phyloP scores from a whole-genome alignment of 2,113 vertebrate genomes.

The Mormyrus lacerda region DNA sequence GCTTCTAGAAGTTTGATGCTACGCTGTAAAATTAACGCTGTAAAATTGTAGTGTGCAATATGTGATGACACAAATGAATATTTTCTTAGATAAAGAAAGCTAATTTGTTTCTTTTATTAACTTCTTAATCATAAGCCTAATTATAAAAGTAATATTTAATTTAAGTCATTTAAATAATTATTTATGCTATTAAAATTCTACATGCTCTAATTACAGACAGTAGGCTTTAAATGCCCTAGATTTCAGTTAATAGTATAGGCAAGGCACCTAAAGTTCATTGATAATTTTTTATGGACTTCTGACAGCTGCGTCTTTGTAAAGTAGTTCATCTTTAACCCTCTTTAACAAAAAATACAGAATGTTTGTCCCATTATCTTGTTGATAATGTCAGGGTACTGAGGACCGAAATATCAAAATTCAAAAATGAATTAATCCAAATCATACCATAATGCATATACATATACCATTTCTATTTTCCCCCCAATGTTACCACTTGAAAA shows the following conservation, averaged over 20 bases:
- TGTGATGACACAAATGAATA: constrained; percentile 9
- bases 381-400: neutral
- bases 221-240: constrained; percentile 52
- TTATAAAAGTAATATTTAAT: constrained; percentile 62
- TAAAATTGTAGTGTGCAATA: neutral
- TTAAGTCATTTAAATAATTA: constrained; percentile 52
- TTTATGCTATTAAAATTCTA: constrained; percentile 33
- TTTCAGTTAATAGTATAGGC: constrained; percentile 51
- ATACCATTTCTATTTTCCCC: neutral
- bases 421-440: neutral
- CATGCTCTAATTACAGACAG: constrained; percentile 30
- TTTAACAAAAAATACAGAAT: neutral
- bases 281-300: constrained; percentile 25
- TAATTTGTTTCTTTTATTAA: constrained; percentile 54
- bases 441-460: neutral
- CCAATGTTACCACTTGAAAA: neutral
- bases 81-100: constrained; percentile 34
- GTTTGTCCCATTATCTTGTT: neutral
- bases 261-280: constrained; percentile 36
- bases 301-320: constrained; percentile 16
- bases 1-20: neutral
- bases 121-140: constrained; percentile 63
- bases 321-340: neutral
- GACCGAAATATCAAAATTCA: neutral
- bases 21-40: neutral